phyloP scores from a whole-genome alignment of 2,113 vertebrate genomes.

The Marmota flaviventris region DNA sequence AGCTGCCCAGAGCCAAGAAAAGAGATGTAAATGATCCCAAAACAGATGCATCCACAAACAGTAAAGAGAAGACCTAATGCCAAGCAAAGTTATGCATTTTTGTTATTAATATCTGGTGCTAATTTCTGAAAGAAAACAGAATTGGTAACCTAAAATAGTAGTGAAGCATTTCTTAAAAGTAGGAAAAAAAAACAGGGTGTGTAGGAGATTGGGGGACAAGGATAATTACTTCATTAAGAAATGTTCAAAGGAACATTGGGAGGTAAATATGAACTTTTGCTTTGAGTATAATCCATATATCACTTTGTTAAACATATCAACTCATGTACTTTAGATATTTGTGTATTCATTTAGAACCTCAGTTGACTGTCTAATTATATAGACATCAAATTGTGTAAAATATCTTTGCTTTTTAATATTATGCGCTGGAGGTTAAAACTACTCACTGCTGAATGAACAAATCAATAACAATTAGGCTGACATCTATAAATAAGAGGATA shows the following conservation, averaged over 20 bases:
- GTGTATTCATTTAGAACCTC: not conserved
- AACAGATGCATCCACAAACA: not conserved
- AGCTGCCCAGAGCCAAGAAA: not conserved
- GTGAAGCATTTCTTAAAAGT: not conserved
- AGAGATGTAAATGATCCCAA: not conserved
- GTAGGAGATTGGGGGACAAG: not conserved
- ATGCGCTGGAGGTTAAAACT: not conserved
- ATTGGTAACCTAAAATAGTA: not conserved
- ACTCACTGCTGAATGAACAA: not conserved
- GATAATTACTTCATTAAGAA: not conserved
- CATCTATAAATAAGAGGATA: not conserved
- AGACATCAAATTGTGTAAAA: not conserved
- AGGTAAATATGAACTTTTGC: not conserved
- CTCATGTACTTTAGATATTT: slow-evolving; percentile 21
- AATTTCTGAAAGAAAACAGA: not conserved
- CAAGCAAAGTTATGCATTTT: not conserved
- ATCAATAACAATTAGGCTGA: slow-evolving; percentile 25
- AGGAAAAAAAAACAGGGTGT: not conserved
- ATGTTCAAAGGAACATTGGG: not conserved
- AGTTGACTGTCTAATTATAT: not conserved
- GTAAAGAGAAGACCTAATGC: no score
- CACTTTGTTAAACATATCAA: not conserved
- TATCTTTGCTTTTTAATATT: slow-evolving; percentile 11
- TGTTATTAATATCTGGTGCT: not conserved
- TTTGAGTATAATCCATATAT: slow-evolving; percentile 1